Base-by-base conservation (phyloP, 2,113 vertebrate genomes). In the Loxodonta africana region DNA sequence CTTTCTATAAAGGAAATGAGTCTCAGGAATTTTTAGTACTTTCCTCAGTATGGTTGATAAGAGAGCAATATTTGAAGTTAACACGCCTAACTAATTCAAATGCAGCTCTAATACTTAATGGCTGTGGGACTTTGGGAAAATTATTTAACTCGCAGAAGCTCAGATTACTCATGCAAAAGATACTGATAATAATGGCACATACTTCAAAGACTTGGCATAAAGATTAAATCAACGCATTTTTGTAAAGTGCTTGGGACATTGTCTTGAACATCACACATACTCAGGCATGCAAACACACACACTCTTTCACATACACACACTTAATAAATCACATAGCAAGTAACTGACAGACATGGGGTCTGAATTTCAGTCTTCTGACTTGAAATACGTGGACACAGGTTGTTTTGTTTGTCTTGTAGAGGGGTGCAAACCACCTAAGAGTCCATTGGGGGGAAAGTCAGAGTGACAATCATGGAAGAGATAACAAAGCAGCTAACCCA, bases 101-200 rank as follows among this genome's bases (percentile, higher is more conserved):
- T 26, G 23, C 57, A 65, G 5, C 46, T 28, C 4, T 46, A 46
- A 65, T 14, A 4, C 21, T 46, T n/a, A 74, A 46, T 8, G 80
- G 6, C 7, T 12, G 17, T 2, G 4, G 3, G 44, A n/a, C 44
- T 46, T 33, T 17, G n/a, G 63, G 1, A 4, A 30, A 30, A 51
- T 69, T 5, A 48, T 15, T 51, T 63, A 57, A 28, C 48, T 17
- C 63, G 60, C 20, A 60, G 60, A 2, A 5, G 28, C 21, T 53
- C 28, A 65, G 3, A 20, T 5, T 41, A 6, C 8, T 44, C 28
- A 12, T 65, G 53, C 25, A 44, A 44, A 37, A 37, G 20, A 44
- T 0, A 28, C 4, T 41, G 62, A n/a, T 63, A 57, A 18, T 30
- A 20, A n/a, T 0, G 5, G 11, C 14, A 33, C 21, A 18, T 8